Percentiles rank a stretch among this genome's conserved stretches.
phyloP scores from a whole-genome alignment of 2,888 invertebrate species.

The Helleia helle region DNA sequence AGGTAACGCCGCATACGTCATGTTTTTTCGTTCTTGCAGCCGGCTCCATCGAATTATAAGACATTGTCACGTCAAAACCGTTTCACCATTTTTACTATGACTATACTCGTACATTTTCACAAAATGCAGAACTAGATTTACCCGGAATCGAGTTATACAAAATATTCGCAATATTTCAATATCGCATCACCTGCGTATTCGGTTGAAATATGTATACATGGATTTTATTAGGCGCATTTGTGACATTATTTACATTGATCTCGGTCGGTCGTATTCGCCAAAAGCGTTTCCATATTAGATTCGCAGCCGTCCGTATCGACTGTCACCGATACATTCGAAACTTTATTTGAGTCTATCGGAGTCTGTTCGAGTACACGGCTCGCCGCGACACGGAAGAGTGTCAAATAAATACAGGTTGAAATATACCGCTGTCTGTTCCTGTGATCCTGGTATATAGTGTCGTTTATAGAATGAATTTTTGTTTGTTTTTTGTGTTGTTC shows the following conservation, averaged over 20 bases:
- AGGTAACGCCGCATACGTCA: too few relatives aligned
- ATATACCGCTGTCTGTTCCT: conserved; percentile 55
- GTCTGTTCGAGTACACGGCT: conserved; percentile 46
- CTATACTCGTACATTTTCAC: too few relatives aligned
- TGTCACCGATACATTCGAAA: conserved; percentile 62
- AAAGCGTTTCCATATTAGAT: conserved; percentile 71
- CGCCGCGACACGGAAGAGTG: conserved; percentile 54
- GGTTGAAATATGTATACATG: conserved; percentile 16
- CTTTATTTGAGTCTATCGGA: conserved; percentile 62
- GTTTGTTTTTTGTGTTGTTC: conserved; percentile 57
- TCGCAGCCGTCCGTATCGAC: conserved; percentile 53
- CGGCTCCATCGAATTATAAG: too few relatives aligned
- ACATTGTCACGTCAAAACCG: too few relatives aligned
- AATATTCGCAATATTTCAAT: not conserved
- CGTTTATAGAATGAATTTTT: conserved; percentile 64
- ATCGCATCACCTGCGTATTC: conserved; percentile 6
- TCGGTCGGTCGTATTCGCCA: conserved; percentile 41
- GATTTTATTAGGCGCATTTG: conserved; percentile 28
- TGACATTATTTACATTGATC: conserved; percentile 26
- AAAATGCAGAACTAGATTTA: too few relatives aligned
- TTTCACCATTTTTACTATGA: too few relatives aligned
- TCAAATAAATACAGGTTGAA: conserved; percentile 67
- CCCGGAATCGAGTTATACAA: too few relatives aligned
- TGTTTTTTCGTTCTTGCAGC: too few relatives aligned
- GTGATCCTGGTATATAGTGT: conserved; percentile 55